Base-by-base conservation (phyloP, 2,113 vertebrate genomes). In the Trachemys scripta region DNA sequence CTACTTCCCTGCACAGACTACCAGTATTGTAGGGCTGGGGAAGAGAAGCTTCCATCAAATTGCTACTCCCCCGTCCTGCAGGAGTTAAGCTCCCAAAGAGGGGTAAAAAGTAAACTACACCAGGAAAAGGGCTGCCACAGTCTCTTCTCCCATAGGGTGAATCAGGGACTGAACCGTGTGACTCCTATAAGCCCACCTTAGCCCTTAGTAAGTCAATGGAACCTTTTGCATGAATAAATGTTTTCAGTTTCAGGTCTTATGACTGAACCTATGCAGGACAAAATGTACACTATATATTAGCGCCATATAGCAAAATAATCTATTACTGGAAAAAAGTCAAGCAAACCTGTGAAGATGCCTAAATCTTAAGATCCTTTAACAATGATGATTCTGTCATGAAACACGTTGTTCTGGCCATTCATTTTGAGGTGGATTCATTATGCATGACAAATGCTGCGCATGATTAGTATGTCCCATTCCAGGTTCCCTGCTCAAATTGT, bases 71-170 rank as follows among this genome's bases (percentile, higher is more conserved):
- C 31, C 13, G 14, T 57, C 59, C 90, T 93, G 38, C 38, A 8
- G 29, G 56, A 84, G 29, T 62, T 82, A 45, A 35, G 45, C 49
- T 86, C 31, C 91, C 86, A 86, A 22, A 42, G 76, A 90, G 92
- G 35, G 57, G 45, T 81, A 87, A 94, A 87, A 94, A 31, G 7
- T 45, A 13, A 84, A 89, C 79, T 91, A 78, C 72, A 47, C 50
- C 81, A 19, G 62, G 45, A 24, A 35, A 42, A 78, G 57, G 13
- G 5, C 57, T 83, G 75, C 83, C 65, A 45, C 25, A 91, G 62
- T 94, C 93, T 92, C 90, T 95, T 93, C 95, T 93, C 81, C 80
- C 78, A 53, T 1, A 95, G 91, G 81, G 84, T 96, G 90, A 79
- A 81, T 54, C 93, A 95, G 93, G 95, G 83, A 92, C 95, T 92